Conservation (phyloP, 2,797 vertebrate species). For the Anguilla megastoma region DNA sequence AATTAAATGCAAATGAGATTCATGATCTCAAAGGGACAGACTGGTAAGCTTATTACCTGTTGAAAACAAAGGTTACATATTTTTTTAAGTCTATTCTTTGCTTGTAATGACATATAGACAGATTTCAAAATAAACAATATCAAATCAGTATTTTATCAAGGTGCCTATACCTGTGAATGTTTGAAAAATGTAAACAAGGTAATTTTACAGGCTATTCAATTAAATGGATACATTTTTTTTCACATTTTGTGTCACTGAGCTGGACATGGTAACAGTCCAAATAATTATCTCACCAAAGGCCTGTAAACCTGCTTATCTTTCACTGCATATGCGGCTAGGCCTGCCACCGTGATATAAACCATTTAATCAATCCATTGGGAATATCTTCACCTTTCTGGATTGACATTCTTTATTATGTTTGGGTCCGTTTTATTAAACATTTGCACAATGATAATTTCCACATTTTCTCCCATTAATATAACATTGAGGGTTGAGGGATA, state of each 20-base stretch:
- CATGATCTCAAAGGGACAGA: neutral
- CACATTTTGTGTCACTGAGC: neutral
- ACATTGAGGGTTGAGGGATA: constrained; percentile 26
- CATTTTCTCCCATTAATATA: constrained; percentile 29
- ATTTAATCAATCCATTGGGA: constrained; percentile 24
- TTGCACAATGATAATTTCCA: constrained; percentile 26
- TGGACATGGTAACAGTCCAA: neutral
- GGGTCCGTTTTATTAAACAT: constrained; percentile 32
- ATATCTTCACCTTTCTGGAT: neutral
- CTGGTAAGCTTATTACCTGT: neutral
- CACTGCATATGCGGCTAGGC: neutral
- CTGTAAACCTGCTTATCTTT: constrained; percentile 8
- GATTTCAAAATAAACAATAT: neutral
- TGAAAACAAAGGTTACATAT: constrained; percentile 4
- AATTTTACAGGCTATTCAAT: neutral
- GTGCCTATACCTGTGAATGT: neutral
- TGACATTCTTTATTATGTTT: constrained; percentile 31
- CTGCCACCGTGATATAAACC: constrained; percentile 8
- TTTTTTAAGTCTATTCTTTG: neutral
- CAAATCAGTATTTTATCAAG: neutral
- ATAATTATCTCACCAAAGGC: neutral
- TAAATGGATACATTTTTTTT: neutral
- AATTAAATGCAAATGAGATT: constrained; percentile 2
- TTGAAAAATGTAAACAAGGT: neutral
- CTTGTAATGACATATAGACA: neutral